Evolutionary conservation across 1,140 invertebrate species (phyloP).

Genomic region (Arion vulgaris): DNA sequence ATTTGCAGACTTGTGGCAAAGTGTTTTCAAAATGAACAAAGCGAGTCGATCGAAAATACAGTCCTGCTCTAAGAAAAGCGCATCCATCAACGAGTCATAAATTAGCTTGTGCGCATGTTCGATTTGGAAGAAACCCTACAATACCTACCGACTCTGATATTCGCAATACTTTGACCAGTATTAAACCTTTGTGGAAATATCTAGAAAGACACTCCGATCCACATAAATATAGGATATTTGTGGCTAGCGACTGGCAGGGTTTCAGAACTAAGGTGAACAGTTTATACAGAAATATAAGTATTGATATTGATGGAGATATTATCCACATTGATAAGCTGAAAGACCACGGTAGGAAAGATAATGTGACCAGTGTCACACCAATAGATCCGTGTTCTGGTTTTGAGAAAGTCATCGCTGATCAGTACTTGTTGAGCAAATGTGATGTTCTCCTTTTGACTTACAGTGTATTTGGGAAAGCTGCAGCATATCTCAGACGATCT

Average conservation of each 20-base stretch:
- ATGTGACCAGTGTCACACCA: neutral
- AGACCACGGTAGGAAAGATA: neutral
- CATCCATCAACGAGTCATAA: constrained; percentile 42
- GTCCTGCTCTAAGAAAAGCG: constrained; percentile 38
- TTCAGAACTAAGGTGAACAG: constrained; percentile 44
- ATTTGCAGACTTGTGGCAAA: constrained; percentile 51
- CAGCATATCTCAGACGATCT: constrained; percentile 47
- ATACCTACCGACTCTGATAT: constrained; percentile 50
- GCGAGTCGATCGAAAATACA: constrained; percentile 39
- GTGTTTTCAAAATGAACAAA: constrained; percentile 49
- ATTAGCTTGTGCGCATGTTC: constrained; percentile 50
- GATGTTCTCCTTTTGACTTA: constrained; percentile 51
- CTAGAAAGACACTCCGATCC: constrained; percentile 44
- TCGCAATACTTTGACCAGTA: constrained; percentile 44
- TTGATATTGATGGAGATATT: constrained; percentile 49
- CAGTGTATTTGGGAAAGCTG: constrained; percentile 53
- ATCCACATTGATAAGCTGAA: constrained; percentile 50
- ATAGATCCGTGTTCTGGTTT: constrained; percentile 45
- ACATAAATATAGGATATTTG: constrained; percentile 48
- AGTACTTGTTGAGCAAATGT: constrained; percentile 51
- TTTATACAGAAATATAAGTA: constrained; percentile 38
- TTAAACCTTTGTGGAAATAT: constrained; percentile 49
- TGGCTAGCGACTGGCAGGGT: constrained; percentile 50
- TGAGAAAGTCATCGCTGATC: constrained; percentile 53
- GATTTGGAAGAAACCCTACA: constrained; percentile 52